Evolutionary conservation across 2,113 vertebrate genomes (phyloP).

Genomic region (Heterochromis multidens): DNA sequence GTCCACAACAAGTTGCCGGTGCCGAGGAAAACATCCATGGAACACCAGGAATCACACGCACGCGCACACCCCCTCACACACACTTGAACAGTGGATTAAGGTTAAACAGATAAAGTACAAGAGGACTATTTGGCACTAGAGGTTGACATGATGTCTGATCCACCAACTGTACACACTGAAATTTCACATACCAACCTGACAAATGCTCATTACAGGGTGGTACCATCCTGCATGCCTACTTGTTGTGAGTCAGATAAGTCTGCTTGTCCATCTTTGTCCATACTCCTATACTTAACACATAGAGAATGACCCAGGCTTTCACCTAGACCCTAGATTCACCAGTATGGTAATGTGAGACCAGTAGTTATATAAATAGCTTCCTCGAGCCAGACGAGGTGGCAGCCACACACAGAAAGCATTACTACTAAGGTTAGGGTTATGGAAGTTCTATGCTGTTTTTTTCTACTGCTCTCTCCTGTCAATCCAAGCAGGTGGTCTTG

Average conservation of each 20-base stretch:
- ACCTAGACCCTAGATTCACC: conserved; percentile 31
- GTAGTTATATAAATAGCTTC: conserved; percentile 61
- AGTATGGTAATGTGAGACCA: conserved; percentile 44
- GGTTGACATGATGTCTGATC: conserved; percentile 1
- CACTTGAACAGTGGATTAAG: conserved; percentile 32
- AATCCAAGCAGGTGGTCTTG: neutral
- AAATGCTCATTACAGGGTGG: neutral
- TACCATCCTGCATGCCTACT: neutral
- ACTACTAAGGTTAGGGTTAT: conserved; percentile 1
- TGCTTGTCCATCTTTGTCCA: neutral
- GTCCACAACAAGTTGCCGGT: conserved; percentile 5
- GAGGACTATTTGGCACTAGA: conserved; percentile 10
- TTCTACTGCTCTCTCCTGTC: neutral
- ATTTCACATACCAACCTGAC: conserved; percentile 7
- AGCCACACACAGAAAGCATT: conserved; percentile 48
- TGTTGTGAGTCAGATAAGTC: neutral
- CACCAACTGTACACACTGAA: neutral
- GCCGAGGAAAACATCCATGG: conserved; percentile 32
- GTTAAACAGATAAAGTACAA: conserved; percentile 35
- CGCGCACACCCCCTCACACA: conserved; percentile 7
- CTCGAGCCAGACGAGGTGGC: conserved; percentile 49
- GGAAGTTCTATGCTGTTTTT: conserved; percentile 8
- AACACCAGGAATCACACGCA: conserved; percentile 41
- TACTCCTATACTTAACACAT: neutral
- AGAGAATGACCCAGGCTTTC: conserved; percentile 11